These are phyloP conservation scores for Drosophila kambysellisi DNA, from an alignment of 2,888 invertebrate genomes.

Conservation along the genomic window DNA sequence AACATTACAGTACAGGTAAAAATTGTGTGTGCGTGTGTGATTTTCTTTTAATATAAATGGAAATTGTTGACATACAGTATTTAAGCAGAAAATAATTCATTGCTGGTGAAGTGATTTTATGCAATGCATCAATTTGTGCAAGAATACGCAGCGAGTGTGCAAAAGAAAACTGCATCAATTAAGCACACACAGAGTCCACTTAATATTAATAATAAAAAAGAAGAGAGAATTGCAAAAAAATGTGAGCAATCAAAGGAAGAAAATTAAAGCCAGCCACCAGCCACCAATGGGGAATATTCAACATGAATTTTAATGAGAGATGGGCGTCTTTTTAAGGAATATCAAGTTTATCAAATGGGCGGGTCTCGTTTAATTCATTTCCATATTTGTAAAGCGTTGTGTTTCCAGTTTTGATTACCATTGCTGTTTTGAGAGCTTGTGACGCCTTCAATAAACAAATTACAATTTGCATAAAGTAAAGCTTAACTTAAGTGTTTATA, in stretches of 20 bases:
- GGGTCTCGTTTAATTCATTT: conserved; percentile 10
- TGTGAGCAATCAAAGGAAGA: background rate
- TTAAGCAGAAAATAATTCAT: conserved; percentile 1
- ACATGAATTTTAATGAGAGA: conserved; percentile 21
- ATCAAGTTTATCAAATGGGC: conserved; percentile 5
- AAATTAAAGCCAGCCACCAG: background rate
- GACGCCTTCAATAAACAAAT: conserved; percentile 8
- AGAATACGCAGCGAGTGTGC: conserved; percentile 29
- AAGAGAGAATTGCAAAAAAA: background rate
- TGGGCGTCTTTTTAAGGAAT: conserved; percentile 3
- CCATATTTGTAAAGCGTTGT: conserved; percentile 18
- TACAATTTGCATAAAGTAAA: conserved; percentile 32
- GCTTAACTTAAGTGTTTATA: conserved; percentile 8
- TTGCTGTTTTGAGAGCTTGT: conserved; percentile 6
- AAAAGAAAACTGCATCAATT: conserved; percentile 18
- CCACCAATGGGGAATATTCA: background rate
- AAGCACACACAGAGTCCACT: conserved; percentile 1
- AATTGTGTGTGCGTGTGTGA: background rate
- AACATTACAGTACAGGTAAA: conserved; percentile 7
- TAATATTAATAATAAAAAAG: background rate
- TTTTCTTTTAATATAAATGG: background rate
- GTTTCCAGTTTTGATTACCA: conserved; percentile 26
- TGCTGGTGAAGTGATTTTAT: conserved; percentile 15
- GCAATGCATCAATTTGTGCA: background rate
- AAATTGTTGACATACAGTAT: background rate